Conservation (phyloP, 1,140 invertebrate species). For the Formica selysi region DNA sequence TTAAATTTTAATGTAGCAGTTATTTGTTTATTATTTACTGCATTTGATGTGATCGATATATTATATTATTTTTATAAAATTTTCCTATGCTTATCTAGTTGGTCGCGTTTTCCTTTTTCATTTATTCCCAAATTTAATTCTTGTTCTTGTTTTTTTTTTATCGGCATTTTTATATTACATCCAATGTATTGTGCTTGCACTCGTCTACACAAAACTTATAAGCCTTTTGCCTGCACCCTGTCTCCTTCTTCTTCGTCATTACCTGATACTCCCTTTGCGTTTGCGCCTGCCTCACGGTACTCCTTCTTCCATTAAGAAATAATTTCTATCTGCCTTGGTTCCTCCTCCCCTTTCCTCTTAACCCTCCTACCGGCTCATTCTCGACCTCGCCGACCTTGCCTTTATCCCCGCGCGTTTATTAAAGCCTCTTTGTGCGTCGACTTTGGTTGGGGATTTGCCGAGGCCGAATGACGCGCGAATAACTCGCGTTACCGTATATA, state of each 20-base stretch:
- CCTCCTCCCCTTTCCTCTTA: background rate
- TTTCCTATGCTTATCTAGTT: background rate
- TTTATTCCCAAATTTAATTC: background rate
- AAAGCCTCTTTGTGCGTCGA: constrained; percentile 61
- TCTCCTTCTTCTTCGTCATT: constrained; percentile 63
- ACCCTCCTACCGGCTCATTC: constrained; percentile 20
- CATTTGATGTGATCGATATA: background rate
- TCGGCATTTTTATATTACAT: background rate
- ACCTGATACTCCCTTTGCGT: constrained; percentile 44
- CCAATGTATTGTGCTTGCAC: background rate
- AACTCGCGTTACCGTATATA: constrained; percentile 39
- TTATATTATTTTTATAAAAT: background rate
- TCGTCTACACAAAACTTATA: constrained; percentile 24
- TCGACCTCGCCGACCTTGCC: constrained; percentile 54
- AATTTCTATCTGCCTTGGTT: constrained; percentile 57
- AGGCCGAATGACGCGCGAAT: constrained; percentile 58
- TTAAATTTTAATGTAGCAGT: constrained; percentile 9
- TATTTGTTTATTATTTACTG: background rate
- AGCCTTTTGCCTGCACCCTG: constrained; percentile 24
- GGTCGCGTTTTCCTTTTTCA: background rate
- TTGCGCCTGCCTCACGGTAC: constrained; percentile 48
- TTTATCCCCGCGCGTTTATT: constrained; percentile 61
- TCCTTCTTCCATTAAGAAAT: constrained; percentile 68
- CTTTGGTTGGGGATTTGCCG: constrained; percentile 49
- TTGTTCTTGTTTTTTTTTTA: constrained; percentile 9